A percentile compares a stretch with the other conserved stretches of the same genome.
Conservation (phyloP, 2,797 vertebrate genomes). For the Amblyopsis hoosieri region DNA sequence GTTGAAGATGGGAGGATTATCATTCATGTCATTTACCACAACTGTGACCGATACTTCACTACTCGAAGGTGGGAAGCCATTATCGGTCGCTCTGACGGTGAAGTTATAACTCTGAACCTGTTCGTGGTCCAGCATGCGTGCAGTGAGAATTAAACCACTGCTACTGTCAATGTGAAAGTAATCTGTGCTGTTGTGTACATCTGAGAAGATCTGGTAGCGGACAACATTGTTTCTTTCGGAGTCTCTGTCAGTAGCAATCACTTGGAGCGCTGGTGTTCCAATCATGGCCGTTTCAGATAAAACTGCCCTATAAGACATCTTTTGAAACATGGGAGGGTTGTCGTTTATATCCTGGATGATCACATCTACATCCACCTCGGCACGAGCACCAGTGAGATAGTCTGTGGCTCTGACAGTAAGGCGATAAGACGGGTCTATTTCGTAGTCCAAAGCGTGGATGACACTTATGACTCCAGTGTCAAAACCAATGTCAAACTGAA, state of each 20-base stretch:
- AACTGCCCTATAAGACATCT: slow-evolving; percentile 83
- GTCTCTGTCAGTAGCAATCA: slow-evolving; percentile 88
- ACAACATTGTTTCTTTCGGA: slow-evolving; percentile 89
- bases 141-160: slow-evolving; percentile 94
- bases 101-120: slow-evolving; percentile 85
- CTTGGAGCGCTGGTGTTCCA: slow-evolving; percentile 92
- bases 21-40: slow-evolving; percentile 90
- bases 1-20: slow-evolving; percentile 94
- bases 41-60: slow-evolving; percentile 89
- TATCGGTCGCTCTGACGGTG: slow-evolving; percentile 89
- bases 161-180: slow-evolving; percentile 96
- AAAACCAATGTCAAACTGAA: slow-evolving; percentile 95
- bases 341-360: slow-evolving; percentile 91
- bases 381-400: slow-evolving; percentile 89
- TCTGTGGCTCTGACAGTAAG: slow-evolving; percentile 92
- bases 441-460: slow-evolving; percentile 88
- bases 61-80: slow-evolving; percentile 91
- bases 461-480: slow-evolving; percentile 94
- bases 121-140: slow-evolving; percentile 92
- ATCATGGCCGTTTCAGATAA: slow-evolving; percentile 94
- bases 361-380: slow-evolving; percentile 92
- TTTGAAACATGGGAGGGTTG: slow-evolving; percentile 89
- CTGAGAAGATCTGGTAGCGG: slow-evolving; percentile 92
- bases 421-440: slow-evolving; percentile 83
- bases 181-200: slow-evolving; percentile 90